Base-by-base conservation (phyloP, 2,113 vertebrate species). In the Python bivittatus region DNA sequence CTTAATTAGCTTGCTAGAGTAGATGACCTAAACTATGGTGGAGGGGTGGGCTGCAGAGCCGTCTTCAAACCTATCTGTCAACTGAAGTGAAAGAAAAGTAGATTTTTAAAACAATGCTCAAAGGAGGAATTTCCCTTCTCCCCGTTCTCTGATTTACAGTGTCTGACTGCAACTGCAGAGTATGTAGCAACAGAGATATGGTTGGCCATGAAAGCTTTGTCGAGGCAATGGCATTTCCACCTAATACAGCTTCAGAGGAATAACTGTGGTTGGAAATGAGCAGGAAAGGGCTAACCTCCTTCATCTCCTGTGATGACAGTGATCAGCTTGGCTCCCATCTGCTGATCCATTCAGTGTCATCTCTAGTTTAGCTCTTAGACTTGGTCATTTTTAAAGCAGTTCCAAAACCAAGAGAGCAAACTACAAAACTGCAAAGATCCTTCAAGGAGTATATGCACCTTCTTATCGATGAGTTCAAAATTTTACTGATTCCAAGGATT, bases 1-100 rank as follows among this genome's bases (percentile, higher is more conserved):
- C 97, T 98, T 97, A 97, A 97, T 97, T 97, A 97, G 96, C 94
- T 97, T 97, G 96, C 97, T 97, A 94, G 97, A 97, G 97, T 97
- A 96, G 97, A 97, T 97, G 97, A 96, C 94, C 96, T 96, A 97
- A 42, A 54, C 60, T 56, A 33, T 6, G 23, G 84, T 38, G 96
- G 96, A 93, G 96, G 96, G 95, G 95, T 5, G 12, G 95, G 94
- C 96, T 96, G 96, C 84, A 93, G 95, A 96, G 94, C 95, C 96
- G 95, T 96, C 94, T 94, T 97, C 96, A 97, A 96, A 96, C 96
- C 96, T 97, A 95, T 93, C 95, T 96, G 96, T 97, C 94, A 97
- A 95, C 95, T 93, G 94, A 95, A 95, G 93, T 88, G 79, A 95
- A 94, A 72, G 86, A 90, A 68, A 17, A 2, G 15, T 17, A 84